Percentiles rank a stretch among this genome's conserved stretches.
Evolutionary conservation across 2,888 invertebrate species (phyloP).

Genomic region (Sceliomorpha sp.): DNA sequence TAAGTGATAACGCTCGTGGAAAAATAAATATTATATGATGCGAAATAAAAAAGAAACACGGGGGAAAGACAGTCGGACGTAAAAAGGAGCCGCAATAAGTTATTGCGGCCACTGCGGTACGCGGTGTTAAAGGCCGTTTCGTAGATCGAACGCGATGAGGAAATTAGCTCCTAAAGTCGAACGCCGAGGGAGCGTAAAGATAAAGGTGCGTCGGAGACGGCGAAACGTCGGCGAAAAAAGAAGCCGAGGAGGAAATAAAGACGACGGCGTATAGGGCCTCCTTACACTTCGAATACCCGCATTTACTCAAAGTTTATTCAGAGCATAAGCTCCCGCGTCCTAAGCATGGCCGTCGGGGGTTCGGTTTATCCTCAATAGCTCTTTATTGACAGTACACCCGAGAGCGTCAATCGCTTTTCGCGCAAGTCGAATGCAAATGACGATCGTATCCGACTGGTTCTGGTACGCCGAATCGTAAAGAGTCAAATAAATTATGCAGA

Average conservation of each 20-base stretch:
- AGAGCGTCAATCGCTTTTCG: constrained; percentile 71
- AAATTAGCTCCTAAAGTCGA: constrained; percentile 75
- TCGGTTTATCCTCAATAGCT: constrained; percentile 66
- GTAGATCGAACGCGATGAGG: constrained; percentile 78
- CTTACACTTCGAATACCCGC: constrained; percentile 50
- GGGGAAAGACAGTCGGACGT: constrained; percentile 40
- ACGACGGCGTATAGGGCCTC: constrained; percentile 40
- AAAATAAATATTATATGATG: constrained; percentile 77
- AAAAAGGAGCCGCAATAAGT: constrained; percentile 64
- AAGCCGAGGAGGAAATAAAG: constrained; percentile 53
- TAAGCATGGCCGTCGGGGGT: constrained; percentile 58
- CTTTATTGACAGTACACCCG: constrained; percentile 70
- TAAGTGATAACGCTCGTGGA: constrained; percentile 72
- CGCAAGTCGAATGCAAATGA: constrained; percentile 77
- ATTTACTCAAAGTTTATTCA: constrained; percentile 71
- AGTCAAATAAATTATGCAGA: constrained; percentile 49
- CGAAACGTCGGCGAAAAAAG: constrained; percentile 56
- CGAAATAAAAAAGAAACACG: constrained; percentile 66
- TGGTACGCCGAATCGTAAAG: constrained; percentile 23
- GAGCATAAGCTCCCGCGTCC: constrained; percentile 69
- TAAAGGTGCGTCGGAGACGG: constrained; percentile 62
- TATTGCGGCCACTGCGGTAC: constrained; percentile 61
- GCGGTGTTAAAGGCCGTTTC: constrained; percentile 70
- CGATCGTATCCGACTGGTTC: constrained; percentile 69
- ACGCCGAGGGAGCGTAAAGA: constrained; percentile 64